Evolutionary conservation across 2,797 vertebrate species (phyloP).

Genomic region (Leucoraja ocellata): DNA sequence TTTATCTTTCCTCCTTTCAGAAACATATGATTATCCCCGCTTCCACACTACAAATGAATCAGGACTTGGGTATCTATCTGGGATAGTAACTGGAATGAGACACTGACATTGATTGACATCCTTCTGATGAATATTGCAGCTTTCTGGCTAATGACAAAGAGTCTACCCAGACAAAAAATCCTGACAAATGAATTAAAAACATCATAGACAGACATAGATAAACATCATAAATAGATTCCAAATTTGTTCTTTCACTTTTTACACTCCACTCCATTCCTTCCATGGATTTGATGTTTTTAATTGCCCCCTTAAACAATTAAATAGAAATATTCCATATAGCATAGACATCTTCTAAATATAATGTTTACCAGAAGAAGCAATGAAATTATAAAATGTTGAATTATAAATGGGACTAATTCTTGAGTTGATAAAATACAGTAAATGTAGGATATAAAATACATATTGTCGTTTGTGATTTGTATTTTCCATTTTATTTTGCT

Average conservation of each 20-base stretch:
- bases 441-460: background rate
- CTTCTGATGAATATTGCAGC: too few species aligned
- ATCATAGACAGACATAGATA: background rate
- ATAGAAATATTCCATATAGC: too few species aligned
- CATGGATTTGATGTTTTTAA: background rate
- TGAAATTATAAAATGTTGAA: background rate
- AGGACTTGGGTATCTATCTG: background rate
- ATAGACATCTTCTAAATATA: background rate
- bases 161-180: background rate
- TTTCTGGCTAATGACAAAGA: background rate
- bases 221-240: too few species aligned
- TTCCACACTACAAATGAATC: background rate
- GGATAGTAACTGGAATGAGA: too few species aligned
- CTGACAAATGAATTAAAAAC: background rate
- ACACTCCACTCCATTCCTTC: background rate
- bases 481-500: background rate
- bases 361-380: background rate
- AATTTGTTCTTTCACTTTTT: background rate
- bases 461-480: background rate
- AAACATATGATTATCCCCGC: background rate
- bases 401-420: background rate
- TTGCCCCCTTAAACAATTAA: background rate
- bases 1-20: background rate
- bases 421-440: background rate
- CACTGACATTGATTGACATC: too few species aligned